These are phyloP conservation scores for Rallus crepitans DNA, from an alignment of 2,797 vertebrate genomes.

Conservation along the genomic window DNA sequence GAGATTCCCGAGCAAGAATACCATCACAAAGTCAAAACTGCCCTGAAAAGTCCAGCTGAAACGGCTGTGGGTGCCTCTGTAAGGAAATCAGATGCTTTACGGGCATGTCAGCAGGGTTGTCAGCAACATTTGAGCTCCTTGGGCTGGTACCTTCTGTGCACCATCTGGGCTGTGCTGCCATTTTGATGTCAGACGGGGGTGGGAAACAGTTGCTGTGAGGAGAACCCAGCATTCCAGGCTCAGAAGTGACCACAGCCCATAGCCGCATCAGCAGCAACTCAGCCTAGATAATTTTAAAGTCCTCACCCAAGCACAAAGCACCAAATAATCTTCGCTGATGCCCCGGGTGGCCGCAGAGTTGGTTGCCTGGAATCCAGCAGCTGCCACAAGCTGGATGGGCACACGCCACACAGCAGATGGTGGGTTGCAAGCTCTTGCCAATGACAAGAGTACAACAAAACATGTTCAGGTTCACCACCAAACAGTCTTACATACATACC, in stretches of 20 bases:
- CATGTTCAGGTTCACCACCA: neutral
- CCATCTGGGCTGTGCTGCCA: slow-evolving; percentile 35
- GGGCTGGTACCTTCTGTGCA: slow-evolving; percentile 16
- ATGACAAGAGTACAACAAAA: neutral
- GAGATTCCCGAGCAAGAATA: neutral
- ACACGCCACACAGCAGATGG: neutral
- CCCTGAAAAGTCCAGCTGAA: slow-evolving; percentile 14
- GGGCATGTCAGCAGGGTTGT: slow-evolving; percentile 7
- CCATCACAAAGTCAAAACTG: slow-evolving; percentile 1
- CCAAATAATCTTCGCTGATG: neutral
- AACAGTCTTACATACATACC: neutral
- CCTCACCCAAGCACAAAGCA: neutral
- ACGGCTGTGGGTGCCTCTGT: neutral
- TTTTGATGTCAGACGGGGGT: neutral
- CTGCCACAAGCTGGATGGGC: neutral
- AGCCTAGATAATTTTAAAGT: neutral
- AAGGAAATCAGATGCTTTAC: neutral
- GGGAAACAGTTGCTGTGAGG: neutral
- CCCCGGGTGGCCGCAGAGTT: fast-evolving
- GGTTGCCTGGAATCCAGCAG: neutral
- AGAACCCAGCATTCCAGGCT: neutral
- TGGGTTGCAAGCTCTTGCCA: neutral
- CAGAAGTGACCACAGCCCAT: neutral
- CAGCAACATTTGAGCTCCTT: neutral
- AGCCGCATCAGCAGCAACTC: neutral